phyloP scores from a whole-genome alignment of 2,113 vertebrate genomes.

The Ictalurus punctatus region DNA sequence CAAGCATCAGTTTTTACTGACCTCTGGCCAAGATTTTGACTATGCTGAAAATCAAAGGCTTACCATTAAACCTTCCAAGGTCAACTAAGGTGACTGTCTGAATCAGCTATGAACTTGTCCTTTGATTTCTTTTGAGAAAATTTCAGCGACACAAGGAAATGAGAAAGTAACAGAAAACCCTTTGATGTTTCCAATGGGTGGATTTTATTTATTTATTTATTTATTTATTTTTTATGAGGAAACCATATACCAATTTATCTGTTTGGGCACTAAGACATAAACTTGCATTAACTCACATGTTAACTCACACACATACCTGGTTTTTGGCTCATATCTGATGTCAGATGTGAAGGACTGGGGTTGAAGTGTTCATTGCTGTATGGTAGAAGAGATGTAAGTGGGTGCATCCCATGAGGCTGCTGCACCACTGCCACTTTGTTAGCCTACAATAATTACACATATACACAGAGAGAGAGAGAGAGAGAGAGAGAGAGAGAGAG shows the following conservation, averaged over 20 bases:
- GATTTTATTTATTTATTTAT: too few relatives aligned
- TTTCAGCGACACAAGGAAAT: not conserved
- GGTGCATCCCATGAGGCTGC: conserved; percentile 90
- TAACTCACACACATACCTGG: conserved; percentile 77
- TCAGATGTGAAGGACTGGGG: conserved; percentile 86
- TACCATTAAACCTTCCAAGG: not conserved
- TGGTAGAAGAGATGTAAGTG: conserved; percentile 90
- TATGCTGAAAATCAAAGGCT: conserved; percentile 5
- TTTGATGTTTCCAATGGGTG: not conserved
- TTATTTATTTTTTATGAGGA: not conserved
- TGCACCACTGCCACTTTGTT: conserved; percentile 95
- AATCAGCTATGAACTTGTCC: not conserved
- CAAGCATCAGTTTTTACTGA: not conserved
- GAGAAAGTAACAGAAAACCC: not conserved
- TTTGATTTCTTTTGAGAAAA: not conserved
- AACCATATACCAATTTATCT: not conserved
- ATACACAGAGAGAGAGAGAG: conserved; percentile 18
- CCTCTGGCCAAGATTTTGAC: not conserved
- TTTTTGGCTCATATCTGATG: conserved; percentile 94
- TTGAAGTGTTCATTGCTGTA: conserved; percentile 96
- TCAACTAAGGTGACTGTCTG: not conserved
- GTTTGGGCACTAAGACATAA: not conserved
- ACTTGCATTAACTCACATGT: not conserved
- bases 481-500: not conserved
- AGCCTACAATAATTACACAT: conserved; percentile 79